Percentiles rank a stretch among this genome's conserved stretches.
Conservation (phyloP, 1,140 invertebrate species). For the Trichonephila clavata region DNA sequence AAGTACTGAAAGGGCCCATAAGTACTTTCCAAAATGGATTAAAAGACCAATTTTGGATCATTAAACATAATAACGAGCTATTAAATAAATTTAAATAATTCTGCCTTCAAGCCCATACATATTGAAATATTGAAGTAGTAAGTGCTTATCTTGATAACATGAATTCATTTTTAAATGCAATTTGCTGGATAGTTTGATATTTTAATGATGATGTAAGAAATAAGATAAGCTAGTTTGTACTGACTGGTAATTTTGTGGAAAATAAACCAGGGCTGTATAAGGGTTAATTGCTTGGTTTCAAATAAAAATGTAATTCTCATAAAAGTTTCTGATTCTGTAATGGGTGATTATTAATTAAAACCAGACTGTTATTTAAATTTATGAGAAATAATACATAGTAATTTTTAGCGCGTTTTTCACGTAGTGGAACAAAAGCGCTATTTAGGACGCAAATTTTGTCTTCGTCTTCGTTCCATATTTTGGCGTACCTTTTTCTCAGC, state of each 20-base stretch:
- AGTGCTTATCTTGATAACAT: neutral
- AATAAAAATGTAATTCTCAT: neutral
- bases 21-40: conserved; percentile 14
- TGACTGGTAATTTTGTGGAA: neutral
- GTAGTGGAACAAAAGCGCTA: too few species aligned
- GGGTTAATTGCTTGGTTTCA: neutral
- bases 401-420: too few species aligned
- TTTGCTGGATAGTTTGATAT: neutral
- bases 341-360: neutral
- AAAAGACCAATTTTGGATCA: neutral
- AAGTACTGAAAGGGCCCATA: neutral
- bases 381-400: too few species aligned
- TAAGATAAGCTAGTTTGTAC: too few species aligned
- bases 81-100: conserved; percentile 39
- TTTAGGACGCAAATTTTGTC: too few species aligned
- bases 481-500: too few species aligned
- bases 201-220: neutral
- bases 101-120: neutral
- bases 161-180: neutral
- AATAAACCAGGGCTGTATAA: neutral
- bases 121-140: neutral
- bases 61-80: conserved; percentile 16
- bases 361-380: neutral
- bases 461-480: too few species aligned
- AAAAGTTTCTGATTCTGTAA: neutral